Base-by-base conservation (phyloP, 2,888 invertebrate genomes). In the Limnephilus marmoratus region DNA sequence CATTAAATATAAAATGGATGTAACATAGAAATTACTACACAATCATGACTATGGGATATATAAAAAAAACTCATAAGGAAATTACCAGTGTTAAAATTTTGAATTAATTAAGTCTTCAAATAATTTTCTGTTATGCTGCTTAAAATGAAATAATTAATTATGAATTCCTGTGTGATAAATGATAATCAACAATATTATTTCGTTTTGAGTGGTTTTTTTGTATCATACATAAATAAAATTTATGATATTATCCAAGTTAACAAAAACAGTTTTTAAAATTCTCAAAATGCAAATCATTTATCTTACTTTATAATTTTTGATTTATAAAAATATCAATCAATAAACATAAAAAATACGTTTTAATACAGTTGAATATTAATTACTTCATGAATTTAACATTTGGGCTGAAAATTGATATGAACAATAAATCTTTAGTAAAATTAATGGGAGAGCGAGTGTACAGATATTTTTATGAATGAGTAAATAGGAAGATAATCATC, bases 401-500 rank as follows among this genome's bases (percentile, higher is more conserved):
- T 68, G 68, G 68, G 68, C 68, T 68, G 68, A 68, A 24, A 68
- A 68, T 68, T 68, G 24, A 87, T 83, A 83, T 49, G 49, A 53
- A 87, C 45, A 87, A 53, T 49, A 87, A 87, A 53, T 68, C 68
- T 68, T 68, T 68, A 68, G 68, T 68, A 68, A 68, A 68, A 68
- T 68, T 68, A 68, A 68, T 68, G 24, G 68, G 68, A 29, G 87
- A 53, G 45, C 53, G 87, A 80, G 24, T 89, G 88, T 89, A 80
- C 88, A 81, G 88, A 89, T 89, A 89, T 89, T 89, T 89, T 89
- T 89, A 89, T 89, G 88, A 89, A 37, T 80, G 88, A 89, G 37
- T 89, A 89, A 89, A 81, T 89, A 89, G 68, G 68, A 68, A 68
- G 82, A 68, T 68, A 24, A 68, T 68, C 68, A 68, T 68, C 68